Base-by-base conservation (phyloP, 1,140 invertebrate genomes). In the Scylla paramamosain region DNA sequence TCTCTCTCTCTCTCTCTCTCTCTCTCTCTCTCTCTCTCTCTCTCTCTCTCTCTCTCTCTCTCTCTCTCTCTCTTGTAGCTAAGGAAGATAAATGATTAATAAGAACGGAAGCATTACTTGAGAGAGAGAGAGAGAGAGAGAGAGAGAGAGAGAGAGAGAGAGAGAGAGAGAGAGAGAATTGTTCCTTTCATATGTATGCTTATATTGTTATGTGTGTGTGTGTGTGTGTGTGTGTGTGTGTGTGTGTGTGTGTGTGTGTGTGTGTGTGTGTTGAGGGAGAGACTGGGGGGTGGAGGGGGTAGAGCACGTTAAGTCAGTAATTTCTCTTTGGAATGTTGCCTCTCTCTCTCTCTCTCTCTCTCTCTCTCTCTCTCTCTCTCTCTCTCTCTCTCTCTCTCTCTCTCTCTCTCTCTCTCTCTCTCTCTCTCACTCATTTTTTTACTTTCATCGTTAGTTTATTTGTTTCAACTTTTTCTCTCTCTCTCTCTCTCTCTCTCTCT, bases 361-460 rank as follows among this genome's bases (percentile, higher is more conserved):
- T 91, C 90, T 91, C 90, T 91, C 90, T 91, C 46, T 91, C 90
- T 91, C 90, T 91, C 90, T 91, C 46, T 91, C 90, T 91, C 20
- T 52, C 48, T 52, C 46, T 91, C 89, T 52, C 48, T 52, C 45
- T 91, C 89, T 52, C 28, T 46, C 46, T 52, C 48, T 52, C 28
- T 52, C 89, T 91, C 89, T 91, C 89, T 52, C 89, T 28, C 7
- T 52, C 84, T 86, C 84, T 29, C 84, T 87, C 84, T 87, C 84
- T 87, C 84, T 87, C 84, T 87, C 84, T 87, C 86, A 10, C 86
- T 88, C 31, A 16, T 48, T 25, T 48, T 25, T n/a, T 46, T n/a
- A 28, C 31, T 91, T 28, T 0, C 48, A 12, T 59, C 1, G 20
- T 20, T 16, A 59, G 2, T 59, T 20, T 8, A 16, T 12, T 59